phyloP scores from a whole-genome alignment of 2,113 vertebrate species.

The Microcebus lehilahytsara region DNA sequence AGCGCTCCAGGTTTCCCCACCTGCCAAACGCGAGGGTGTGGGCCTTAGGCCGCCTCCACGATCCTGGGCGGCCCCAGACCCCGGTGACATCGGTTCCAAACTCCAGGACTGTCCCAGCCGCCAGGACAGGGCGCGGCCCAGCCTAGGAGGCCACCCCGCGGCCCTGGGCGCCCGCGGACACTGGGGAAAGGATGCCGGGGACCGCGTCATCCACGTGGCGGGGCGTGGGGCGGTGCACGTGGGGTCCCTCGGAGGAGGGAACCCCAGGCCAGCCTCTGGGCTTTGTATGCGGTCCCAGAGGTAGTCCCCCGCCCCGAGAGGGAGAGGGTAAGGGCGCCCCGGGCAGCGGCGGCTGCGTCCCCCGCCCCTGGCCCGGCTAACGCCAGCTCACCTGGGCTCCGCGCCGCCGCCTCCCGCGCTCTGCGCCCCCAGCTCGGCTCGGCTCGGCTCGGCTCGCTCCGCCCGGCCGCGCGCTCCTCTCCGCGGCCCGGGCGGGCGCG shows the following conservation, averaged over 20 bases:
- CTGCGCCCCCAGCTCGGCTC: slow-evolving; percentile 52
- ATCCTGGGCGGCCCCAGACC: not conserved
- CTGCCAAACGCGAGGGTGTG: slow-evolving; percentile 46
- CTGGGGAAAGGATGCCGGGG: not conserved
- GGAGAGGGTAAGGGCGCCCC: not conserved
- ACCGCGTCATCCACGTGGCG: slow-evolving; percentile 67
- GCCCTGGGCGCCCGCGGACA: not conserved
- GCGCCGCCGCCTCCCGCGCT: slow-evolving; percentile 50
- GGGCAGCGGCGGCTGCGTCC: not conserved
- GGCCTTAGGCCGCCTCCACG: slow-evolving; percentile 55
- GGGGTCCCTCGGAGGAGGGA: not conserved
- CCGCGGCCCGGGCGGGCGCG: slow-evolving; percentile 18
- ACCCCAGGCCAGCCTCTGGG: not conserved
- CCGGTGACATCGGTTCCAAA: slow-evolving; percentile 1
- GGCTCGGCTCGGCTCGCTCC: not conserved
- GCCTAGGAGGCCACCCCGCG: not conserved
- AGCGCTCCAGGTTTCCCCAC: not conserved
- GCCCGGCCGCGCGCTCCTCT: slow-evolving; percentile 2
- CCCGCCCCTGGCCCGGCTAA: not conserved
- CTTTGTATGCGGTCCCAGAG: slow-evolving; percentile 10
- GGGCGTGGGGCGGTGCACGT: slow-evolving; percentile 61
- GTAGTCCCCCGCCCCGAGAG: not conserved
- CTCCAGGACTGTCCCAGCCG: slow-evolving; percentile 38
- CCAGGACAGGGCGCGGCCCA: slow-evolving; percentile 22
- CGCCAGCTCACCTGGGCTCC: slow-evolving; percentile 66